Conservation (phyloP, 2,797 vertebrate genomes). For the Argya squamiceps region DNA sequence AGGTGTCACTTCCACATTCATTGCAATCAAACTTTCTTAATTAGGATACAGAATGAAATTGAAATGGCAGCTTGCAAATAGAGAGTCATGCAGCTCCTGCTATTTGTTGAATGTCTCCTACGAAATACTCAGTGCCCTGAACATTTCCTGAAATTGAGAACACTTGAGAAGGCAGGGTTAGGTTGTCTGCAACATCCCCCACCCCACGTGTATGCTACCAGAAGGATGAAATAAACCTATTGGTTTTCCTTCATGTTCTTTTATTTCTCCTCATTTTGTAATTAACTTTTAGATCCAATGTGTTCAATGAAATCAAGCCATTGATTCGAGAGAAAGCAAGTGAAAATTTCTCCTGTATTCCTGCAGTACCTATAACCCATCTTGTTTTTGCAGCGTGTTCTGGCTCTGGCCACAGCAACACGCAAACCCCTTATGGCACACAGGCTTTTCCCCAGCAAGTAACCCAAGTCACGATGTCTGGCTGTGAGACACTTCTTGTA, state of each 20-base stretch:
- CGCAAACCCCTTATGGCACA: fast-evolving
- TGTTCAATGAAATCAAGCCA: neutral
- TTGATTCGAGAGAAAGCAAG: neutral
- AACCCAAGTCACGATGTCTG: neutral
- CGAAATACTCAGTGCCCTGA: neutral
- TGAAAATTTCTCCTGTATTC: neutral
- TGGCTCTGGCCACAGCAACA: neutral
- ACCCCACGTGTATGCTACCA: fast-evolving
- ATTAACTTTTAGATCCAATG: neutral
- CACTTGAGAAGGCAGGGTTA: neutral
- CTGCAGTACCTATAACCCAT: neutral
- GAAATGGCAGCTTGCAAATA: neutral
- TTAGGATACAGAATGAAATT: neutral
- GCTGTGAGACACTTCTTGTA: fast-evolving
- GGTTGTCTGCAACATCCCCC: neutral
- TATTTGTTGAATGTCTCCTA: neutral
- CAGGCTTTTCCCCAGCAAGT: neutral
- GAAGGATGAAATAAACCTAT: neutral
- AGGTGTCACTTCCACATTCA: neutral
- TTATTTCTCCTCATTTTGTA: neutral
- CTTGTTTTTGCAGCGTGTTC: neutral
- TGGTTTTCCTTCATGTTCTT: neutral
- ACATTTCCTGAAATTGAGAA: neutral
- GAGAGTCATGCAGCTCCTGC: neutral
- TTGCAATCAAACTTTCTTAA: neutral